A percentile compares a stretch with the other conserved stretches of the same genome.
phyloP scores from a whole-genome alignment of 2,797 vertebrate genomes.

The Pseudopleuronectes americanus region DNA sequence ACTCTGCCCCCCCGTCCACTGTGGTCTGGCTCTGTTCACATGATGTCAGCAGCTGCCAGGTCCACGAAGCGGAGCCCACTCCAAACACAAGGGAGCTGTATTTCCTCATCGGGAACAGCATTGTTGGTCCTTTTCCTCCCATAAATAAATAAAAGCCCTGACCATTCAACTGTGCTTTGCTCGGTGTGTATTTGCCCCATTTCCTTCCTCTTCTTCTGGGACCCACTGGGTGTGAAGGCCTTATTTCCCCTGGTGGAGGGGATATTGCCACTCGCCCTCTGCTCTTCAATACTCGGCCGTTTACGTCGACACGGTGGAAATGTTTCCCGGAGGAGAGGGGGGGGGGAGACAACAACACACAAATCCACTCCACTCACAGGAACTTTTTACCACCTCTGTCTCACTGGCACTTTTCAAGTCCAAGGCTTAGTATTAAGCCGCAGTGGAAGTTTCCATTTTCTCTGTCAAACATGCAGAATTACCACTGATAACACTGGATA shows the following conservation, averaged over 20 bases:
- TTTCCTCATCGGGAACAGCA: slow-evolving; percentile 62
- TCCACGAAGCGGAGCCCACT: slow-evolving; percentile 54
- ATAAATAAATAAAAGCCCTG: slow-evolving; percentile 66
- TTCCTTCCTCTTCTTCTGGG: slow-evolving; percentile 72
- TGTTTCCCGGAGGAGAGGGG: slow-evolving; percentile 14
- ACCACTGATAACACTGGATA: slow-evolving; percentile 43
- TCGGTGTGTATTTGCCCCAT: slow-evolving; percentile 29
- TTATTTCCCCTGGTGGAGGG: slow-evolving; percentile 60
- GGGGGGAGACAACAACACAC: slow-evolving; percentile 5
- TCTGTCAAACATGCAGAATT: slow-evolving; percentile 43
- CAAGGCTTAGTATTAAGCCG: slow-evolving; percentile 3
- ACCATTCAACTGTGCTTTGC: slow-evolving; percentile 50
- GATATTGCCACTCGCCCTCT: slow-evolving; percentile 36
- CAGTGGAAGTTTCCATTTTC: slow-evolving; percentile 36
- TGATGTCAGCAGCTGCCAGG: slow-evolving; percentile 70
- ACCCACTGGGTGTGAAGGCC: slow-evolving; percentile 43
- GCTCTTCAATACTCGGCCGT: slow-evolving; percentile 24
- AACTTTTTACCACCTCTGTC: slow-evolving; percentile 2
- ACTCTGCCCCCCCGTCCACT: slow-evolving; percentile 51
- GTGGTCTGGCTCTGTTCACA: slow-evolving; percentile 64
- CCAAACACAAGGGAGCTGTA: slow-evolving; percentile 67
- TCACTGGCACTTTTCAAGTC: not conserved
- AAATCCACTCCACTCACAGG: slow-evolving; percentile 12
- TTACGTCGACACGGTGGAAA: slow-evolving; percentile 30
- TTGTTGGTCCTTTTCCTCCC: slow-evolving; percentile 68